These are phyloP conservation scores for Epiperipatus broadwayi DNA, from an alignment of 2,888 invertebrate species.

Conservation along the genomic window DNA sequence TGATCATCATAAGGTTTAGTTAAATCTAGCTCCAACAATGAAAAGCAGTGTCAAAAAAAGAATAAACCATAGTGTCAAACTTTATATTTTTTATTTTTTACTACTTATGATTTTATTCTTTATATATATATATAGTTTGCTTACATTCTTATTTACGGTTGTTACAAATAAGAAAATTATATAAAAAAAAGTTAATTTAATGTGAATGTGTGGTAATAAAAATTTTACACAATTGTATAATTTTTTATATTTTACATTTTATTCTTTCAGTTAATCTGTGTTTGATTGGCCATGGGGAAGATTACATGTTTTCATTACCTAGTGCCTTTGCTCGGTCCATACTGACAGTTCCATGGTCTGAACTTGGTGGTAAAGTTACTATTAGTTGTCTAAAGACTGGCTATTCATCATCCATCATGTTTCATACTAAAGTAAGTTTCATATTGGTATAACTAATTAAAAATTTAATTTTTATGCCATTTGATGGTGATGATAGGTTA, in stretches of 20 bases:
- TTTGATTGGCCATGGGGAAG: constrained; percentile 26
- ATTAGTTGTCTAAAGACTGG: constrained; percentile 29
- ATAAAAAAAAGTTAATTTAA: neutral
- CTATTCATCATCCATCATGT: constrained; percentile 28
- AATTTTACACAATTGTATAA: neutral
- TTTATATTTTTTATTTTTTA: no score
- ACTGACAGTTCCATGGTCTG: constrained; percentile 34
- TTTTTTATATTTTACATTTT: neutral
- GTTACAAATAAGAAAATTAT: no score
- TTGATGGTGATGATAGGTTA: no score
- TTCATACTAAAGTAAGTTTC: constrained; percentile 33
- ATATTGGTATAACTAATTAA: no score
- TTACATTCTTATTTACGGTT: no score
- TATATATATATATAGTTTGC: no score
- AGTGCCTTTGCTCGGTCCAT: constrained; percentile 35
- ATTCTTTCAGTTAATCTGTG: constrained; percentile 22
- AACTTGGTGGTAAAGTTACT: constrained; percentile 32
- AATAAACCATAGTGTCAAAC: no score
- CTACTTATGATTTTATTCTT: no score
- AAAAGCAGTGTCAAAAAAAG: no score
- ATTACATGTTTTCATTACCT: constrained; percentile 31
- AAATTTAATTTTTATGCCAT: neutral
- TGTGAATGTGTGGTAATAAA: neutral
- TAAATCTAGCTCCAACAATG: no score
- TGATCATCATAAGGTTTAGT: no score